These are phyloP conservation scores for Zhengitettix transpicula DNA, from an alignment of 2,888 invertebrate genomes.

Conservation along the genomic window DNA sequence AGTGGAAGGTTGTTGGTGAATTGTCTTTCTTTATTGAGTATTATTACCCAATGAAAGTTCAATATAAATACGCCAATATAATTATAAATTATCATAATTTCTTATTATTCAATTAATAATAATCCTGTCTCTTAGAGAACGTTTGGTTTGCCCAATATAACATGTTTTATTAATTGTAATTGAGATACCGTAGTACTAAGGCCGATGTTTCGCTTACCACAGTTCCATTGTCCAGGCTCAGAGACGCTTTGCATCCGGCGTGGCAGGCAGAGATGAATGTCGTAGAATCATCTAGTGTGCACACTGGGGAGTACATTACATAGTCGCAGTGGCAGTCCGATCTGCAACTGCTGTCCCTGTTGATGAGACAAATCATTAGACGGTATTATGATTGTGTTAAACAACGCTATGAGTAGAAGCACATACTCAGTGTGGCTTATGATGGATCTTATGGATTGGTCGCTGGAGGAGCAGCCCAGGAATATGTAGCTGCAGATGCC, in stretches of 20 bases:
- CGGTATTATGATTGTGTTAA: neutral
- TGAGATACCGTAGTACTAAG: too few relatives aligned
- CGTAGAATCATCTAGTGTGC: constrained; percentile 39
- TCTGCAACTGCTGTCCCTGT: constrained; percentile 33
- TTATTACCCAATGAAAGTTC: too few relatives aligned
- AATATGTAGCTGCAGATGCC: constrained; percentile 47
- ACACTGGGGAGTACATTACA: constrained; percentile 57
- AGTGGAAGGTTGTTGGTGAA: too few relatives aligned
- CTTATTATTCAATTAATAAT: too few relatives aligned
- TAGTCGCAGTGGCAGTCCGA: constrained; percentile 48
- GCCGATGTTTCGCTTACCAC: constrained; percentile 22
- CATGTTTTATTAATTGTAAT: too few relatives aligned
- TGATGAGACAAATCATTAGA: neutral
- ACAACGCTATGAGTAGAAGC: neutral
- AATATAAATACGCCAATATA: too few relatives aligned
- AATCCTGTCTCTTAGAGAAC: too few relatives aligned
- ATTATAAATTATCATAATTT: too few relatives aligned
- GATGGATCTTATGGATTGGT: constrained; percentile 30
- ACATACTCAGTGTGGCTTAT: constrained; percentile 27
- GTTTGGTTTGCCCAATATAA: too few relatives aligned
- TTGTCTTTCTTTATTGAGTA: too few relatives aligned
- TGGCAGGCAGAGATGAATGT: constrained; percentile 67
- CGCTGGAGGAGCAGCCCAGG: constrained; percentile 46
- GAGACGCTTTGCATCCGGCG: constrained; percentile 42
- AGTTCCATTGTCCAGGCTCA: constrained; percentile 22